These are phyloP conservation scores for Meda fulgida DNA, from an alignment of 2,797 vertebrate species.

Conservation along the genomic window DNA sequence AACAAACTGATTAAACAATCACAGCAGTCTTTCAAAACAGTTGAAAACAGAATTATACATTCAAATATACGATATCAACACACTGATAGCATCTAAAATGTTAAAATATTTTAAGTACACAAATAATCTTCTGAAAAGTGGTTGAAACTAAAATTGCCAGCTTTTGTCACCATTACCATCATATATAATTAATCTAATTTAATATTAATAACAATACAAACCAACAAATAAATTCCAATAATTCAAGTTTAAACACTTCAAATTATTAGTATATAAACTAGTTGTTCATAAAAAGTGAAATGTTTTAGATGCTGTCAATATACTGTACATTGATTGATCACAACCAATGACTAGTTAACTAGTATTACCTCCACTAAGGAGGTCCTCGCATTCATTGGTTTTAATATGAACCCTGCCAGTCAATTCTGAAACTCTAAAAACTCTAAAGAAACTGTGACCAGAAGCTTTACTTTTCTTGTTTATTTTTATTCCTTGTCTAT, in stretches of 20 bases:
- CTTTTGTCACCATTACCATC: not conserved
- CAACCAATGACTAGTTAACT: not conserved
- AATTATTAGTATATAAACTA: not conserved
- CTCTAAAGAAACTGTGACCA: not conserved
- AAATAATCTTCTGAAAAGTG: not conserved
- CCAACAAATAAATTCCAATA: not conserved
- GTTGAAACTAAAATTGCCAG: not conserved
- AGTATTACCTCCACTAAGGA: not conserved
- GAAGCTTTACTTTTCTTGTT: not conserved
- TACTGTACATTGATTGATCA: not conserved
- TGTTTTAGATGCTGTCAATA: not conserved
- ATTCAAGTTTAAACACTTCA: not conserved
- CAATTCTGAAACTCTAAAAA: not conserved
- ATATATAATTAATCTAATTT: not conserved
- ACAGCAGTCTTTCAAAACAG: not conserved
- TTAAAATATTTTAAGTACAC: not conserved
- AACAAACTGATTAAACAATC: not conserved
- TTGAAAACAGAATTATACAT: not conserved
- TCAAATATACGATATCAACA: not conserved
- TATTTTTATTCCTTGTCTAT: not conserved
- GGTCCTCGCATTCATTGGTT: not conserved
- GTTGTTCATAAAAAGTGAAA: not conserved
- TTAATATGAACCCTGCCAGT: not conserved
- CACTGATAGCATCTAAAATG: not conserved
- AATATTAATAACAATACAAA: not conserved